Evolutionary conservation across 37 sponge, comb jelly and placozoan genomes (phyloP), one percentile per base, ranked within the genome.

Genomic region (Spongia lamella): DNA sequence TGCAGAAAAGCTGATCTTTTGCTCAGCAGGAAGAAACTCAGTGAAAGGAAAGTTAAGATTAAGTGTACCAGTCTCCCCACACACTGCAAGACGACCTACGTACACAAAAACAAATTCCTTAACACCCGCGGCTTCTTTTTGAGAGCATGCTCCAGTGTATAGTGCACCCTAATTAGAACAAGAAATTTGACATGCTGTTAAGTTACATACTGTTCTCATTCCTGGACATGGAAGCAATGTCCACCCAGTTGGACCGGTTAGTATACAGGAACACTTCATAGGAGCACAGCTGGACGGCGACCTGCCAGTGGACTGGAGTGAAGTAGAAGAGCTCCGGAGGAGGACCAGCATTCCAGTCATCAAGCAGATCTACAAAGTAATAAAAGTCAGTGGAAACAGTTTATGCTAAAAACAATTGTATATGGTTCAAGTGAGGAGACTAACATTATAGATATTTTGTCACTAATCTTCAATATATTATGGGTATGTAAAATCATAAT

Each of bases 231-330:
- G 35, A 51, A 39, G 79, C 53, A 33, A 40, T 25, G 43, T 92
- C 85, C 52, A 92, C 33, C 93, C 93, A 92, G 76, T 92, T 92
- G 83, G 76, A 92, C 29, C 73, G 85, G 38, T 84, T 87, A n/a
- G 81, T 80, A 49, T 73, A 68, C 26, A 88, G 72, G 32, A 77
- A 92, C 16, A 92, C 81, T 75, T 92, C 90, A 71, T 90, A 90
- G n/a, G 59, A 25, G 20, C 30, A 15, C 25, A 92, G 63, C 2
- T 73, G 55, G 1, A 84, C 53, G 11, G 26, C 38, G 20, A 92
- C 61, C 16, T 55, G 70, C 93, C 93, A 92, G 39, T 92, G 66
- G 2, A 88, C 0, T 30, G 93, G 93, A 3, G 84, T 78, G 78
- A 92, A 92, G 25, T 57, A 25, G 53, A 83, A 56, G 7, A 92